Conservation (phyloP, 2,113 vertebrate genomes). For the Sphyrna mokarran region DNA sequence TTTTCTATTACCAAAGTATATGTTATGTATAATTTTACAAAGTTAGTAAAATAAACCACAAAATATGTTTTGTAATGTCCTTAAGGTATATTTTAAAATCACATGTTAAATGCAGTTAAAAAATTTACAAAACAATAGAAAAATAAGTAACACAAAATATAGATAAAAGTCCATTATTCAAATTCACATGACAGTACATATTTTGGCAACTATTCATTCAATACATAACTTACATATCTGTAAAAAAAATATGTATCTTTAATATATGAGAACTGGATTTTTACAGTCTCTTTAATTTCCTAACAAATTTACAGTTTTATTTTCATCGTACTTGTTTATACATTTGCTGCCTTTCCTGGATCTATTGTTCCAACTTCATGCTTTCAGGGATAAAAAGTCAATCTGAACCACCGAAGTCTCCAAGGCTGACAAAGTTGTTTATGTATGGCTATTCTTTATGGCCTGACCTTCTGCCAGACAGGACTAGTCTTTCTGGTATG, state of each 20-base stretch:
- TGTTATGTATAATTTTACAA: not conserved
- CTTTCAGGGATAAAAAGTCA: not conserved
- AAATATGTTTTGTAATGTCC: not conserved
- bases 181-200: not conserved
- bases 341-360: not conserved
- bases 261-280: not conserved
- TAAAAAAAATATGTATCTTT: constrained; percentile 11
- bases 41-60: not conserved
- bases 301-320: constrained; percentile 6
- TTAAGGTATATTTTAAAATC: constrained; percentile 24
- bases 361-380: not conserved
- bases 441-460: not conserved
- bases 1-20: not conserved
- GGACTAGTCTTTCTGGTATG: not conserved
- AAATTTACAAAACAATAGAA: constrained; percentile 26
- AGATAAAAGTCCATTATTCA: not conserved
- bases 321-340: not conserved
- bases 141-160: constrained; percentile 24
- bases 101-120: constrained; percentile 11
- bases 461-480: not conserved
- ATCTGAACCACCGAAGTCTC: not conserved
- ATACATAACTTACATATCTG: constrained; percentile 22
- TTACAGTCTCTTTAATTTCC: not conserved
- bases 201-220: constrained; percentile 27
- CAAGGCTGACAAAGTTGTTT: not conserved